Percentiles rank a stretch among this genome's conserved stretches.
These are phyloP conservation scores for Styela plicata DNA, from an alignment of 23 tunicate genomes.

Conservation along the genomic window DNA sequence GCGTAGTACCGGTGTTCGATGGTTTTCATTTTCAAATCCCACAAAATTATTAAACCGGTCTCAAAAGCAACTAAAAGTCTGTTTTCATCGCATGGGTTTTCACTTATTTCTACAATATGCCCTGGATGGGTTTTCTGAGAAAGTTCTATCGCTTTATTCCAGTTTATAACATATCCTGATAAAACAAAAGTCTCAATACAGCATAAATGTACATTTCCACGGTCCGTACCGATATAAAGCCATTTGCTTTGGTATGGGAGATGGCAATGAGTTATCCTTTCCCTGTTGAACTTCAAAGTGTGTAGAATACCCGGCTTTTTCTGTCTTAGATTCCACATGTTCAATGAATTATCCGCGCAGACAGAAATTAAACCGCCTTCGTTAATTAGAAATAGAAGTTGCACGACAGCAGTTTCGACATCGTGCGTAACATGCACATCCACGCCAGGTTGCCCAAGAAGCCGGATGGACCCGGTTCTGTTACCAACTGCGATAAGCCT, in stretches of 20 bases:
- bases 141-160: constrained; percentile 89
- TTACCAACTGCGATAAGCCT: constrained; percentile 69
- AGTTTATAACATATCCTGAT: constrained; percentile 78
- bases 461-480: constrained; percentile 46
- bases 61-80: constrained; percentile 55
- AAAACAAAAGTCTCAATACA: constrained; percentile 65
- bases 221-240: constrained; percentile 79
- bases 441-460: constrained; percentile 77
- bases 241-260: constrained; percentile 73
- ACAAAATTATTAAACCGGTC: constrained; percentile 58
- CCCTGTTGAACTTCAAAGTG: constrained; percentile 68
- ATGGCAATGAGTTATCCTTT: constrained; percentile 66
- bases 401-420: constrained; percentile 41
- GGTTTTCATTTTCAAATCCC: constrained; percentile 55
- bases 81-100: constrained; percentile 74
- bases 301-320: constrained; percentile 79
- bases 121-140: constrained; percentile 90
- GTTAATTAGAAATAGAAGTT: constrained; percentile 60
- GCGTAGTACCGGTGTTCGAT: constrained; percentile 48
- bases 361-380: constrained; percentile 92
- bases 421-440: constrained; percentile 67
- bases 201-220: constrained; percentile 68
- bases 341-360: constrained; percentile 70
- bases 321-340: constrained; percentile 84
- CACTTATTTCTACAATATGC: constrained; percentile 43